Conservation (phyloP, 53 echinoderm and acorn worm species). For the Apostichopus leukothele region DNA sequence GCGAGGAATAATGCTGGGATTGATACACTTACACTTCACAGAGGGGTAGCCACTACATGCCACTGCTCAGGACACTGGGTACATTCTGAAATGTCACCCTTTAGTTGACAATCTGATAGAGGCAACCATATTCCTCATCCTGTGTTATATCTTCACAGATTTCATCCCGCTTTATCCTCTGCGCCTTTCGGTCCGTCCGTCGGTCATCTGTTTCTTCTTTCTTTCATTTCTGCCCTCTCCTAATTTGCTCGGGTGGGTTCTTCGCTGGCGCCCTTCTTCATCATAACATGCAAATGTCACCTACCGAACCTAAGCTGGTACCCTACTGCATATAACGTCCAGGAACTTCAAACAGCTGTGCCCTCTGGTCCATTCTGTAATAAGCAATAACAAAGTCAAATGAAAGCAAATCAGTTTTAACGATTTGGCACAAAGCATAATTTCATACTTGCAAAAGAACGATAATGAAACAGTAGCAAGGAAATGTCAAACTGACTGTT, state of each 20-base stretch:
- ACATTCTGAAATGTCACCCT: too few relatives aligned
- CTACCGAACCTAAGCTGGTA: not conserved
- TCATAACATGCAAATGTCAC: not conserved
- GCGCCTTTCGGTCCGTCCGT: not conserved
- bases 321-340: not conserved
- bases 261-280: not conserved
- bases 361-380: constrained; percentile 32
- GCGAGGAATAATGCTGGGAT: too few relatives aligned
- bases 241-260: not conserved
- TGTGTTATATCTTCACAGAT: not conserved
- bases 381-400: not conserved
- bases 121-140: not conserved
- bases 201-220: not conserved
- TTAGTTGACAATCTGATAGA: too few relatives aligned
- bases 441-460: not conserved
- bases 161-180: not conserved
- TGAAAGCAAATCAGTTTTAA: too few relatives aligned
- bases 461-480: too few relatives aligned
- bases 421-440: not conserved
- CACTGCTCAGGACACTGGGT: too few relatives aligned
- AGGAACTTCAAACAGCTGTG: constrained; percentile 22
- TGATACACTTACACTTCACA: too few relatives aligned
- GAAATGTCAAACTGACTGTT: too few relatives aligned
- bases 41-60: too few relatives aligned
- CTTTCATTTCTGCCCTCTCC: not conserved